A percentile compares a stretch with the other conserved stretches of the same genome.
phyloP scores from a whole-genome alignment of 2,888 invertebrate species.

The Empis stercorea region DNA sequence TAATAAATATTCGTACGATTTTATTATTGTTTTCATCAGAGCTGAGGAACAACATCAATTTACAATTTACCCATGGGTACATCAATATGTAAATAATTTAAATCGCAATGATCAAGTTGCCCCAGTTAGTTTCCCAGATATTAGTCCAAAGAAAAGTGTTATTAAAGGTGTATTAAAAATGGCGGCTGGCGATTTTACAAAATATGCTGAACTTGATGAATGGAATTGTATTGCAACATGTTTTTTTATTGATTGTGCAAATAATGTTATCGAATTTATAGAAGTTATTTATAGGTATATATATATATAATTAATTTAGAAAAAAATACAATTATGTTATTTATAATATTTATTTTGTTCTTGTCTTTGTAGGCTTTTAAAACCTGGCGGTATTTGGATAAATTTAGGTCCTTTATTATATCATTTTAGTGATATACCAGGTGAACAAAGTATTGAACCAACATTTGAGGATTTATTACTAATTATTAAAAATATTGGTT shows the following conservation, averaged over 20 bases:
- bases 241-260: slow-evolving; percentile 97
- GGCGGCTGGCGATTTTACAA: slow-evolving; percentile 93
- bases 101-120: slow-evolving; percentile 67
- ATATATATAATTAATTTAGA: neutral
- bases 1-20: neutral
- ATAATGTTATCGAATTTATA: slow-evolving; percentile 88
- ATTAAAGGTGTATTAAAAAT: slow-evolving; percentile 68
- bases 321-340: too few relatives aligned
- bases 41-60: slow-evolving; percentile 48
- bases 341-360: too few relatives aligned
- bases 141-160: slow-evolving; percentile 47
- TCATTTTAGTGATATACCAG: slow-evolving; percentile 75
- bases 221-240: slow-evolving; percentile 94
- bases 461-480: slow-evolving; percentile 70
- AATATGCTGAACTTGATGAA: slow-evolving; percentile 42
- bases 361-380: slow-evolving; percentile 46
- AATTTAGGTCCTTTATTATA: slow-evolving; percentile 88
- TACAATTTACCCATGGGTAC: slow-evolving; percentile 87
- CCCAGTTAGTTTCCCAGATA: slow-evolving; percentile 75
- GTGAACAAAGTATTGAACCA: slow-evolving; percentile 85
- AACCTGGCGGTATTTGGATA: slow-evolving; percentile 81
- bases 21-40: too few relatives aligned
- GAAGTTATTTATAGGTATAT: slow-evolving; percentile 66
- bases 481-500: slow-evolving; percentile 72
- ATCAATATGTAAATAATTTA: slow-evolving; percentile 85